A percentile compares a stretch with the other conserved stretches of the same genome.
Conservation (phyloP, 2,113 vertebrate genomes). For the Clarias magur region DNA sequence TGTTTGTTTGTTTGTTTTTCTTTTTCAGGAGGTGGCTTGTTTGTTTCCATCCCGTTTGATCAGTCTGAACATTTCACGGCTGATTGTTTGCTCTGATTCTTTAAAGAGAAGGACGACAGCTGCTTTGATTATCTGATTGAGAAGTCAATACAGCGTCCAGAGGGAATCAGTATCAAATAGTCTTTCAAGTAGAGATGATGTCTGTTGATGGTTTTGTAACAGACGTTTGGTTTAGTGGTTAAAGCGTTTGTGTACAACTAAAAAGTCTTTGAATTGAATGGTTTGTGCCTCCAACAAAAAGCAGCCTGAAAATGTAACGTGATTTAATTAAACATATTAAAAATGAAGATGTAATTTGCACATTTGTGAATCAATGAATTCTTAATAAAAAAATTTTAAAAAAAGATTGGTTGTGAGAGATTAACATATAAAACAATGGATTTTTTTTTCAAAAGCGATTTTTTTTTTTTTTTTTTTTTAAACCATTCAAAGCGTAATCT, state of each 20-base stretch:
- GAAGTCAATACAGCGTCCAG: constrained; percentile 10
- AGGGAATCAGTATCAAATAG: constrained; percentile 14
- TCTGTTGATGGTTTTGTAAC: not conserved
- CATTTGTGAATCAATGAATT: too few species aligned
- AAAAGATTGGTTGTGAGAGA: too few species aligned
- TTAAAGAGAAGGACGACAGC: not conserved
- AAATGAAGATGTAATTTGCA: too few species aligned
- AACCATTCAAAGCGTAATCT: too few species aligned
- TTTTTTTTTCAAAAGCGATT: too few species aligned
- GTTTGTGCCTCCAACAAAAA: too few species aligned
- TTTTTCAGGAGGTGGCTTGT: not conserved
- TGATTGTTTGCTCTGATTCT: constrained; percentile 19
- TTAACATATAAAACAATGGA: too few species aligned
- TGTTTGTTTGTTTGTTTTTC: not conserved
- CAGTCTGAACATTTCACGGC: not conserved
- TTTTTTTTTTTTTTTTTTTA: too few species aligned
- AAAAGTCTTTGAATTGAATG: too few species aligned
- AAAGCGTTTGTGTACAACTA: not conserved
- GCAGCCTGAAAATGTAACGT: too few species aligned
- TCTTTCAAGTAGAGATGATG: not conserved
- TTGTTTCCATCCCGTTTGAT: not conserved
- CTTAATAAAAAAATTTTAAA: too few species aligned
- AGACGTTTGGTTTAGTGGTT: not conserved
- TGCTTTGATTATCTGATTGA: constrained; percentile 15
- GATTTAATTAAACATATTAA: too few species aligned